These are phyloP conservation scores for Colletes collaris DNA, from an alignment of 2,888 invertebrate genomes.

Conservation along the genomic window DNA sequence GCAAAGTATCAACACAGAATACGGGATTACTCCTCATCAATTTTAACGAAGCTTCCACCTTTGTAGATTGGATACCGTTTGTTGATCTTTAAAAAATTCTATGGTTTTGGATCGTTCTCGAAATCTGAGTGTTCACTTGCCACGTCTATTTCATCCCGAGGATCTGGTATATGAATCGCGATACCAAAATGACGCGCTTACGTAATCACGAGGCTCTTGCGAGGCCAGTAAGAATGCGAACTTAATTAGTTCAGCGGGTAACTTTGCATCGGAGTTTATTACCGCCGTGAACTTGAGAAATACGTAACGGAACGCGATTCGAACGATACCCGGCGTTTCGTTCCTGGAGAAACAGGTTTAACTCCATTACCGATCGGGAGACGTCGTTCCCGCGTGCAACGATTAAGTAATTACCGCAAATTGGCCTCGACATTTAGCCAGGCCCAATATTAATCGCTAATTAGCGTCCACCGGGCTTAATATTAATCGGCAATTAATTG, in stretches of 20 bases:
- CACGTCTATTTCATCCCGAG: too few species aligned
- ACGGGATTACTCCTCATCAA: too few species aligned
- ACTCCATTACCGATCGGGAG: constrained; percentile 53
- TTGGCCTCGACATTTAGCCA: constrained; percentile 53
- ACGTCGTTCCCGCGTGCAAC: constrained; percentile 35
- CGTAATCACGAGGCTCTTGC: not conserved
- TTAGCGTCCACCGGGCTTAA: constrained; percentile 39
- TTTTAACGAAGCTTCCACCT: too few species aligned
- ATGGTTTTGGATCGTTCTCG: too few species aligned
- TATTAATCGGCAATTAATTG: constrained; percentile 66
- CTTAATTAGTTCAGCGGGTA: constrained; percentile 55
- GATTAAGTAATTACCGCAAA: constrained; percentile 70
- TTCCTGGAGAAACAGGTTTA: constrained; percentile 63
- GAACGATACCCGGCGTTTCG: constrained; percentile 46
- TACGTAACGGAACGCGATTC: constrained; percentile 50
- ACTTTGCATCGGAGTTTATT: constrained; percentile 52
- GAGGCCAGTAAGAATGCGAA: constrained; percentile 42
- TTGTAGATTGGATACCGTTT: too few species aligned
- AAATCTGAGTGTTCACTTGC: too few species aligned
- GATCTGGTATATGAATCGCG: too few species aligned
- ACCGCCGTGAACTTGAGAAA: constrained; percentile 54
- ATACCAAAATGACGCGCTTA: constrained; percentile 1
- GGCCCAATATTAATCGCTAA: constrained; percentile 59
- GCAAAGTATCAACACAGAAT: too few species aligned
- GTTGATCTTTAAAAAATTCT: too few species aligned